phyloP scores from a whole-genome alignment of 2,797 vertebrate genomes.

The Anolis apletophallus region DNA sequence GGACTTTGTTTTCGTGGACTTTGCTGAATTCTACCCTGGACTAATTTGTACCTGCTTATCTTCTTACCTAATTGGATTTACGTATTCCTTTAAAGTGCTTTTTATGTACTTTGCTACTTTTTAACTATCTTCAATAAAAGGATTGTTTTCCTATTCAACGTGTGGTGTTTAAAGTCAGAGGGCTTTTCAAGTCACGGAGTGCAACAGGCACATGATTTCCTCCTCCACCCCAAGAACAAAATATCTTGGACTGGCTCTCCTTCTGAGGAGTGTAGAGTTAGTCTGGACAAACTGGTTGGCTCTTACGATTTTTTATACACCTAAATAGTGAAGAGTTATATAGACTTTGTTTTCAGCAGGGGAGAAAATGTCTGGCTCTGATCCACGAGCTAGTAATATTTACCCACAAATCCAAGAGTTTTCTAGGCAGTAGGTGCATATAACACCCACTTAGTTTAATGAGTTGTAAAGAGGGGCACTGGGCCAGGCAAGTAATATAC shows the following conservation, averaged over 20 bases:
- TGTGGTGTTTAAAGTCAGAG: too few relatives aligned
- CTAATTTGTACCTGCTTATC: too few relatives aligned
- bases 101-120: too few relatives aligned
- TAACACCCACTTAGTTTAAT: slow-evolving; percentile 50
- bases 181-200: too few relatives aligned
- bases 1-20: too few relatives aligned
- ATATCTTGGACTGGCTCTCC: background rate
- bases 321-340: slow-evolving; percentile 32
- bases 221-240: background rate
- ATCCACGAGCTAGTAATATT: slow-evolving; percentile 15
- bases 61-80: too few relatives aligned
- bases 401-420: slow-evolving; percentile 40
- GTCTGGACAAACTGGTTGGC: too few relatives aligned
- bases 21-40: too few relatives aligned
- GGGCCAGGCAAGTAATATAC: slow-evolving; percentile 21
- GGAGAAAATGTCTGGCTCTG: slow-evolving; percentile 19
- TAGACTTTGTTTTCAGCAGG: slow-evolving; percentile 26
- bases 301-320: background rate
- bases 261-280: background rate
- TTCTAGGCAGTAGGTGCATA: slow-evolving; percentile 25
- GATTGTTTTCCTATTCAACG: too few relatives aligned
- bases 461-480: slow-evolving; percentile 16
- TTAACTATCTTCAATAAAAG: too few relatives aligned
- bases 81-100: too few relatives aligned
- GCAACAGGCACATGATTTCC: background rate